Conservation (phyloP, 2,888 invertebrate genomes). For the Gandaritis pyraliata region DNA sequence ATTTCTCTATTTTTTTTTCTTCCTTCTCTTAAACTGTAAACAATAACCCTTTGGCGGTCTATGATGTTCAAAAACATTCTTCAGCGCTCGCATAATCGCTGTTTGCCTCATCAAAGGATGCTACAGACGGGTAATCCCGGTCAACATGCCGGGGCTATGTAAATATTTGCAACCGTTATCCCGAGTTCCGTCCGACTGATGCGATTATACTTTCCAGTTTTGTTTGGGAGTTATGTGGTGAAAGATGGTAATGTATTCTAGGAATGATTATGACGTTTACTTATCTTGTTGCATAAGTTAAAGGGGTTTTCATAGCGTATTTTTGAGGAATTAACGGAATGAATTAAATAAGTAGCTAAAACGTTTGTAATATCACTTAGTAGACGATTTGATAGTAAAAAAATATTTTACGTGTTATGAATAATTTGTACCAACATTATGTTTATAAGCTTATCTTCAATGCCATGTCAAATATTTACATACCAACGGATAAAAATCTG, state of each 20-base stretch:
- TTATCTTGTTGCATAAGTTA: background rate
- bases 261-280: slow-evolving; percentile 1
- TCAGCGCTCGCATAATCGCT: slow-evolving; percentile 24
- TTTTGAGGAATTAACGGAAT: too few species aligned
- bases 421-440: too few species aligned
- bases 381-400: too few species aligned
- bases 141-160: slow-evolving; percentile 45
- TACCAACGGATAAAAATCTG: too few species aligned
- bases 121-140: slow-evolving; percentile 47
- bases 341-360: too few species aligned
- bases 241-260: slow-evolving; percentile 7
- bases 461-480: too few species aligned
- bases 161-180: slow-evolving; percentile 44
- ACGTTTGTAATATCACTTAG: too few species aligned
- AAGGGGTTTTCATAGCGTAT: too few species aligned
- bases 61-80: slow-evolving; percentile 23
- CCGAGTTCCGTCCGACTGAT: slow-evolving; percentile 28
- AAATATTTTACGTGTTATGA: too few species aligned
- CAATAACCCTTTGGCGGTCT: background rate
- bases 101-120: slow-evolving; percentile 41
- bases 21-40: too few species aligned
- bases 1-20: too few species aligned
- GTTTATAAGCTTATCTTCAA: too few species aligned
- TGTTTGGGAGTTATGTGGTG: slow-evolving; percentile 32
- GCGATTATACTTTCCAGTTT: slow-evolving; percentile 40